A percentile compares a stretch with the other conserved stretches of the same genome.
Conservation (phyloP, 1,140 invertebrate species). For the Eumaeus atala region DNA sequence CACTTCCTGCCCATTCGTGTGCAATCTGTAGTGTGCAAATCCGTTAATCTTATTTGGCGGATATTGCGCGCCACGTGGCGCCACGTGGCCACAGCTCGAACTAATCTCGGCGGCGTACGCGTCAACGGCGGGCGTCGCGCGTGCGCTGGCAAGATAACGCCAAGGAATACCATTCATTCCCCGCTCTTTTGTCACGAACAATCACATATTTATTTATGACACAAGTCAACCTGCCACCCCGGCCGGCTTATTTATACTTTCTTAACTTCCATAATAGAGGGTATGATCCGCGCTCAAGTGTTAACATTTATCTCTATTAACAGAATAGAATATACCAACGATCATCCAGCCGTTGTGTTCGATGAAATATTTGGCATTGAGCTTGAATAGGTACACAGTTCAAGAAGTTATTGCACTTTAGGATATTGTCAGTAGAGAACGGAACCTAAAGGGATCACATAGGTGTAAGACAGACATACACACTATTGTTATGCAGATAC, state of each 20-base stretch:
- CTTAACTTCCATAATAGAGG: conserved; percentile 34
- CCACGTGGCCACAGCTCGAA: conserved; percentile 67
- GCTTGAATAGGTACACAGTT: no score
- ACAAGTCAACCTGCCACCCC: conserved; percentile 66
- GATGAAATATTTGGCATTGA: no score
- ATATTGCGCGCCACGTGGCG: conserved; percentile 56
- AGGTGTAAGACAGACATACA: no score
- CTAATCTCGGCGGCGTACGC: conserved; percentile 66
- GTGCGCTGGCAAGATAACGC: conserved; percentile 65
- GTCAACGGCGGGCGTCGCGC: conserved; percentile 56
- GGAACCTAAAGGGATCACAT: no score
- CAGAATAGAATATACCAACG: neutral
- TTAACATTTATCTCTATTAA: neutral
- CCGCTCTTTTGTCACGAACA: conserved; percentile 67
- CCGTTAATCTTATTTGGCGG: conserved; percentile 72
- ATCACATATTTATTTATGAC: conserved; percentile 73
- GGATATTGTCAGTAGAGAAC: no score
- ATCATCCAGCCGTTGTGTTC: no score
- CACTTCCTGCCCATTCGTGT: conserved; percentile 71
- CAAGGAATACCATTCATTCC: conserved; percentile 70
- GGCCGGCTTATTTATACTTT: conserved; percentile 22
- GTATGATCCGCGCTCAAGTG: neutral
- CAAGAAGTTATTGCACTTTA: no score
- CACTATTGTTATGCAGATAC: no score
- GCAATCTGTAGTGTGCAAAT: conserved; percentile 73